These are phyloP conservation scores for Leptothorax acervorum DNA, from an alignment of 2,888 invertebrate species.

Conservation along the genomic window DNA sequence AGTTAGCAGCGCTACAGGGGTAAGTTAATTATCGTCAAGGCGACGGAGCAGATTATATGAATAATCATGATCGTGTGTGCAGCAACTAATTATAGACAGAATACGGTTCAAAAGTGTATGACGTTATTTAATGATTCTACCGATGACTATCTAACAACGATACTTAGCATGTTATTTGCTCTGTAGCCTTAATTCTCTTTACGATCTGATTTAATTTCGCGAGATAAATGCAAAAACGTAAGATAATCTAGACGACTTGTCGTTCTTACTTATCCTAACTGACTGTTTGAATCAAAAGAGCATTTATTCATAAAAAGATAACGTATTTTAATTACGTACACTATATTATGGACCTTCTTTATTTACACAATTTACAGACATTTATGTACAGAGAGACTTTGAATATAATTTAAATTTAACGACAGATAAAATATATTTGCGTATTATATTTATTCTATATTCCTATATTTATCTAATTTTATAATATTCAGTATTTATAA, in stretches of 20 bases:
- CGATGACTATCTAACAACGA: background rate
- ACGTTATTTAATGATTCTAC: conserved; percentile 5
- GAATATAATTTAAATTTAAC: conserved; percentile 7
- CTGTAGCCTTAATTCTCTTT: background rate
- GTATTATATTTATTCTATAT: too few species aligned
- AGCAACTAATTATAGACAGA: conserved; percentile 20
- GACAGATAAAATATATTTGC: background rate
- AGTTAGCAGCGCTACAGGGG: conserved; percentile 9
- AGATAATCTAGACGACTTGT: background rate
- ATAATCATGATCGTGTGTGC: conserved; percentile 27
- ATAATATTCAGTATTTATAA: background rate
- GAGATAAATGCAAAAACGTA: background rate
- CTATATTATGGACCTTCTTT: background rate
- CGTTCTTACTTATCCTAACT: background rate
- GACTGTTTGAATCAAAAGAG: background rate
- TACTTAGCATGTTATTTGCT: background rate
- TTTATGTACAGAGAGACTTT: background rate
- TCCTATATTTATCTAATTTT: background rate
- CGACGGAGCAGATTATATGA: conserved; percentile 20
- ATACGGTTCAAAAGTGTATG: background rate
- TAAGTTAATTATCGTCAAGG: conserved; percentile 39
- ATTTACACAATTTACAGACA: background rate
- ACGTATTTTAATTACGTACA: background rate
- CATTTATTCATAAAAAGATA: background rate
- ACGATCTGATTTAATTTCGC: background rate